Evolutionary conservation across 2,797 vertebrate species (phyloP), one percentile per base, ranked within the genome.

Genomic region (Rhincodon typus): DNA sequence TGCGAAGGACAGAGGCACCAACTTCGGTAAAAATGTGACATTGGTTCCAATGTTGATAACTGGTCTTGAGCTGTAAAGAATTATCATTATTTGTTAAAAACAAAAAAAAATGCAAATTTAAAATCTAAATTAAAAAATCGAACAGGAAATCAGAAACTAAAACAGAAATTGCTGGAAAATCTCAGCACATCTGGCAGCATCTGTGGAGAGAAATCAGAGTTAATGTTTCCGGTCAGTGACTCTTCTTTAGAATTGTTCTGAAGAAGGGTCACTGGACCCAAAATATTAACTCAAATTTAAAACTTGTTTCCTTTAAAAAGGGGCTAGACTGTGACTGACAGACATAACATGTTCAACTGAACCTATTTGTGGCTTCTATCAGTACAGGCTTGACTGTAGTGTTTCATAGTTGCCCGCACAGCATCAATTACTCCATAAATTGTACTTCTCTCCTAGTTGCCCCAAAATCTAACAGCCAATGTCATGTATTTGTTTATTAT

Each of bases 31-130:
- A 95, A 97, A 97, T 62, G 17, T 96, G 96, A 96, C 70, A 79
- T 96, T 96, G n/a, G 96, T 1, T 0, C 96, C 94, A 91, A 97
- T 95, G 53, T 53, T 96, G 96, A 97, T 96, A 96, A 97, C 97
- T 95, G 97, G 96, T 53, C 96, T 96, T 0, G 97, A 97, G 95
- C 97, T 97, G 93, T 86, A 79, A 72, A 95, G 57, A 21, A 42
- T 69, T 23, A 27, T 77, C 67, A 72, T 17, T 19, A 34, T 27
- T 74, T 95, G 46, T 94, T 72, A 94, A 74, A 72, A 70, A 7
- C 25, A 27, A 21, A 94, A 72, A 72, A 94, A 53, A 1, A 74
- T 50, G 10, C 4, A 50, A 62, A 62, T 62, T 62, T 62, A 62
- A 62, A 62, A 62, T 62, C 57, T 62, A 62, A 62, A 62, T 62